Evolutionary conservation across 2,888 invertebrate genomes (phyloP).

Genomic region (Ophonus ardosiacus): DNA sequence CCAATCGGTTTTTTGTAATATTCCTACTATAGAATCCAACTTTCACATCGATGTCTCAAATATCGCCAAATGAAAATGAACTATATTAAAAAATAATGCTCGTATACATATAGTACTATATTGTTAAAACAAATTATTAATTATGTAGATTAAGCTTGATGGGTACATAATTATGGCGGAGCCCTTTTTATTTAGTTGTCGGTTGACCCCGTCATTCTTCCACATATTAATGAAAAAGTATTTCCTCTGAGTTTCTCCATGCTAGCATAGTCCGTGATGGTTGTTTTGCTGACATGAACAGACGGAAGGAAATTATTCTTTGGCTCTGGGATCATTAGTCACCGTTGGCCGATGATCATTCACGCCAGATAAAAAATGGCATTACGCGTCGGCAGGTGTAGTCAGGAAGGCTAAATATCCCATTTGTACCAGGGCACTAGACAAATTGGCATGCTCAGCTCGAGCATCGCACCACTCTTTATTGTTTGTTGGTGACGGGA

Average conservation of each 20-base stretch:
- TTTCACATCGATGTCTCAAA: too few relatives aligned
- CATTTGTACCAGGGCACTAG: constrained; percentile 57
- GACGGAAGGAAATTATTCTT: constrained; percentile 64
- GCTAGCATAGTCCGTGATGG: neutral
- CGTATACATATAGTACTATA: too few relatives aligned
- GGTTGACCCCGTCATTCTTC: neutral
- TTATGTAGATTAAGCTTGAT: neutral
- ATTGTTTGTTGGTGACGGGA: neutral
- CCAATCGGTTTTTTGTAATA: too few relatives aligned
- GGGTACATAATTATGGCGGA: neutral
- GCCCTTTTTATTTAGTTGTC: neutral
- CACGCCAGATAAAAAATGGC: constrained; percentile 61
- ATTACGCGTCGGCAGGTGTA: constrained; percentile 62
- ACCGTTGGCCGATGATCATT: constrained; percentile 59
- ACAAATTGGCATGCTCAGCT: constrained; percentile 55
- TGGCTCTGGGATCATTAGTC: constrained; percentile 57
- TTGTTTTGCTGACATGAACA: constrained; percentile 48
- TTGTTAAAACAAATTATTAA: neutral
- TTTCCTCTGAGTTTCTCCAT: neutral
- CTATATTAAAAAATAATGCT: too few relatives aligned
- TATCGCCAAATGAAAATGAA: too few relatives aligned
- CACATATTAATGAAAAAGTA: neutral
- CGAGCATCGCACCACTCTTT: constrained; percentile 1
- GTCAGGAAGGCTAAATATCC: constrained; percentile 64
- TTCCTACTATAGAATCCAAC: too few relatives aligned